phyloP scores from a whole-genome alignment of 2,888 invertebrate genomes.

The Digitonthophagus gazella region DNA sequence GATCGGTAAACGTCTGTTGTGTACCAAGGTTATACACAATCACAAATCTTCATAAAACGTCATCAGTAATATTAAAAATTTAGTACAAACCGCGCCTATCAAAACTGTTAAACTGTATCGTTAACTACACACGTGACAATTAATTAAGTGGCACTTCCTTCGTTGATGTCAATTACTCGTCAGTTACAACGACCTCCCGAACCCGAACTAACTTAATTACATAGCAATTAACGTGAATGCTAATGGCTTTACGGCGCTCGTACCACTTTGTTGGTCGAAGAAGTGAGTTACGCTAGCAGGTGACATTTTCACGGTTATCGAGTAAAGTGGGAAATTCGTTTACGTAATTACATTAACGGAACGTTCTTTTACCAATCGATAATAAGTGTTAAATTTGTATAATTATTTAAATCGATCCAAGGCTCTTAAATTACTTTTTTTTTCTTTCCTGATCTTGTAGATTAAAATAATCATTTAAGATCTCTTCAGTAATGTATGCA shows the following conservation, averaged over 20 bases:
- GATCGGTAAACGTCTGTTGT: background rate
- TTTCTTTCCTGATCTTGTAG: background rate
- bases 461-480: background rate
- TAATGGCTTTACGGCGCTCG: background rate
- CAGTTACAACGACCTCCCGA: background rate
- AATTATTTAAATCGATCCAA: background rate
- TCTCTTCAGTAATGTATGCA: background rate
- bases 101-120: too few relatives aligned
- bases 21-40: background rate
- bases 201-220: background rate
- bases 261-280: background rate
- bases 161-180: background rate
- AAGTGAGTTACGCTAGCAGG: background rate
- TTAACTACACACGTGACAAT: background rate
- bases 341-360: background rate
- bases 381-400: background rate
- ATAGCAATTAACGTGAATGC: background rate
- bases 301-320: background rate
- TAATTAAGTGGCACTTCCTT: background rate
- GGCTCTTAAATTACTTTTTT: background rate
- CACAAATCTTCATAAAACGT: background rate
- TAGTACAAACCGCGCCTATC: too few relatives aligned
- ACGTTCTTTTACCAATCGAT: too few relatives aligned
- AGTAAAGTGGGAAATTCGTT: background rate
- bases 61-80: background rate